phyloP scores from a whole-genome alignment of 1,140 invertebrate species.

The Sesamia nonagrioides region DNA sequence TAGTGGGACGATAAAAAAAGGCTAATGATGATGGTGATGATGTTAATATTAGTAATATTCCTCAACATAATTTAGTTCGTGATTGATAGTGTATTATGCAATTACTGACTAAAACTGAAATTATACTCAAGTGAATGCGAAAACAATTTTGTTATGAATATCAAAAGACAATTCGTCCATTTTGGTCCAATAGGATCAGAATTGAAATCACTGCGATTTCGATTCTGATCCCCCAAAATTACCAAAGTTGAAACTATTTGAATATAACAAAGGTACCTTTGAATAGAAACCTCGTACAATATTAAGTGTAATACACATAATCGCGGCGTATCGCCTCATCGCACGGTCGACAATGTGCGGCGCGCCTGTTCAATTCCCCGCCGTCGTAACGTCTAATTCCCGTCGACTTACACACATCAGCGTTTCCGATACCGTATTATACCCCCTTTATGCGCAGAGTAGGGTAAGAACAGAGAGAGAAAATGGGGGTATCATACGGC shows the following conservation, averaged over 20 bases:
- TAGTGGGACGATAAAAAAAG: too few species aligned
- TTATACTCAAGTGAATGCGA: too few species aligned
- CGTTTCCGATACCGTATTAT: slow-evolving; percentile 82
- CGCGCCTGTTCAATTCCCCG: slow-evolving; percentile 78
- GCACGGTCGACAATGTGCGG: slow-evolving; percentile 40
- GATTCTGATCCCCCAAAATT: background rate
- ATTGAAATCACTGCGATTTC: background rate
- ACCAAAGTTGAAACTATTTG: background rate
- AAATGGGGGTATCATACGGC: too few species aligned
- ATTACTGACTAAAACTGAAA: too few species aligned
- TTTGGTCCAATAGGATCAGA: too few species aligned
- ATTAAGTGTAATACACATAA: slow-evolving; percentile 40
- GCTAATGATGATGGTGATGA: too few species aligned
- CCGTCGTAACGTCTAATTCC: slow-evolving; percentile 86
- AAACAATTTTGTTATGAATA: too few species aligned
- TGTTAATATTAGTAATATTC: too few species aligned
- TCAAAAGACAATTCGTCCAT: too few species aligned
- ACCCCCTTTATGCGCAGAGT: slow-evolving; percentile 75
- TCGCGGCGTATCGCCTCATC: slow-evolving; percentile 23
- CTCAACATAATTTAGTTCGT: too few species aligned
- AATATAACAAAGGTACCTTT: background rate
- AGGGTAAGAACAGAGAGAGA: slow-evolving; percentile 48
- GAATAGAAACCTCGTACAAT: slow-evolving; percentile 1
- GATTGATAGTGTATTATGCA: too few species aligned
- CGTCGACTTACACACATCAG: slow-evolving; percentile 86